Percentiles rank a stretch among this genome's conserved stretches.
These are phyloP conservation scores for Cepphus grylle DNA, from an alignment of 2,113 vertebrate genomes.

Conservation along the genomic window DNA sequence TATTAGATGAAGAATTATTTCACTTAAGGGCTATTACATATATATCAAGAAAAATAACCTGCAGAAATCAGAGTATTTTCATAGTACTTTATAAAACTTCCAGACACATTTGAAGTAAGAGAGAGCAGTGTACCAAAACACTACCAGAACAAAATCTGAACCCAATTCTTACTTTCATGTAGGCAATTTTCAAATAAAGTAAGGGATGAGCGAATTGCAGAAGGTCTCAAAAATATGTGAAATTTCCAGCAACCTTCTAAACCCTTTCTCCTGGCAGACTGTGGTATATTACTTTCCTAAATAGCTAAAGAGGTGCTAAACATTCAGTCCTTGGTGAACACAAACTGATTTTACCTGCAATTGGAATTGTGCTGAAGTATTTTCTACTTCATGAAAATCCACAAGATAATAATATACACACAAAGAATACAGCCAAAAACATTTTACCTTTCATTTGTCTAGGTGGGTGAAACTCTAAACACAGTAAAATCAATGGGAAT, in stretches of 20 bases:
- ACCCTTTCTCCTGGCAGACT: neutral
- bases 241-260: neutral
- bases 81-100: neutral
- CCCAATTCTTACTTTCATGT: neutral
- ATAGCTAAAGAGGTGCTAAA: neutral
- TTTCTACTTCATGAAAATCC: neutral
- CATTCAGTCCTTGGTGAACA: neutral
- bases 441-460: neutral
- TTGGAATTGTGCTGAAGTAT: neutral
- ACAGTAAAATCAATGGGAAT: neutral
- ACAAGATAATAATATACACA: neutral
- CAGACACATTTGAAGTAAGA: neutral
- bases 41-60: neutral
- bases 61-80: neutral
- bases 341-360: neutral
- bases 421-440: neutral
- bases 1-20: neutral
- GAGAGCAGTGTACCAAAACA: neutral
- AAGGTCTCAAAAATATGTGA: neutral
- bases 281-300: neutral
- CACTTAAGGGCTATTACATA: neutral
- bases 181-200: neutral
- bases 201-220: neutral
- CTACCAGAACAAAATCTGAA: neutral
- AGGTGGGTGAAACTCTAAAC: neutral